A percentile compares a stretch with the other conserved stretches of the same genome.
phyloP scores from a whole-genome alignment of 2,888 invertebrate genomes.

The Geophilus truncorum region DNA sequence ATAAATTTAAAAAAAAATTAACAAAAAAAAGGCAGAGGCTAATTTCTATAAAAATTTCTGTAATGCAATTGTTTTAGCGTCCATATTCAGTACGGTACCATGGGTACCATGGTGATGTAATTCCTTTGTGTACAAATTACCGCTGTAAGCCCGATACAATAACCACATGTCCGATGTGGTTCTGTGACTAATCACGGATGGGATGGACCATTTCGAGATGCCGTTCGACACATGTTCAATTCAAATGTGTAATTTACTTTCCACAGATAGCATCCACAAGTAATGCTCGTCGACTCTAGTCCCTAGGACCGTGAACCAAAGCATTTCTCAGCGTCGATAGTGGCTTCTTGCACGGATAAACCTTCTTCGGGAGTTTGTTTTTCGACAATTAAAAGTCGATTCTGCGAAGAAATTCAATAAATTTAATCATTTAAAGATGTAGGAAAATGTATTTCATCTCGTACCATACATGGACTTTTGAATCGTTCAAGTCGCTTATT shows the following conservation, averaged over 20 bases:
- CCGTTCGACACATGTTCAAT: constrained; percentile 63
- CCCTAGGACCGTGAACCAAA: constrained; percentile 58
- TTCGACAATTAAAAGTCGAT: neutral
- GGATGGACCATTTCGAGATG: constrained; percentile 58
- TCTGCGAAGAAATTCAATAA: too few species aligned
- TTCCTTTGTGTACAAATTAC: constrained; percentile 63
- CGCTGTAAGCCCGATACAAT: constrained; percentile 57
- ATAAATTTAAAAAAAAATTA: too few species aligned
- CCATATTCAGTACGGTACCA: constrained; percentile 60
- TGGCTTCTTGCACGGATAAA: constrained; percentile 52
- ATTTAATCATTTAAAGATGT: too few species aligned
- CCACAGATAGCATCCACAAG: constrained; percentile 62
- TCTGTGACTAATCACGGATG: constrained; percentile 58
- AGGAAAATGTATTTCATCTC: too few species aligned
- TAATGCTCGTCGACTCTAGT: constrained; percentile 55
- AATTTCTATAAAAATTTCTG: too few species aligned
- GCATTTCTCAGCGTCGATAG: constrained; percentile 59
- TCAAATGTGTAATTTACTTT: constrained; percentile 48
- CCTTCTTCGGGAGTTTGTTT: constrained; percentile 47
- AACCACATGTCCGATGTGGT: constrained; percentile 60
- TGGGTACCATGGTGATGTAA: constrained; percentile 60
- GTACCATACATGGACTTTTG: constrained; percentile 36
- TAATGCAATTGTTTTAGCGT: constrained; percentile 60
- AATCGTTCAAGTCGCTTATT: constrained; percentile 41
- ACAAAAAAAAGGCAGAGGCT: too few species aligned